Evolutionary conservation across 2,113 vertebrate species (phyloP), one percentile per base, ranked within the genome.

Genomic region (Urocitellus parryii): DNA sequence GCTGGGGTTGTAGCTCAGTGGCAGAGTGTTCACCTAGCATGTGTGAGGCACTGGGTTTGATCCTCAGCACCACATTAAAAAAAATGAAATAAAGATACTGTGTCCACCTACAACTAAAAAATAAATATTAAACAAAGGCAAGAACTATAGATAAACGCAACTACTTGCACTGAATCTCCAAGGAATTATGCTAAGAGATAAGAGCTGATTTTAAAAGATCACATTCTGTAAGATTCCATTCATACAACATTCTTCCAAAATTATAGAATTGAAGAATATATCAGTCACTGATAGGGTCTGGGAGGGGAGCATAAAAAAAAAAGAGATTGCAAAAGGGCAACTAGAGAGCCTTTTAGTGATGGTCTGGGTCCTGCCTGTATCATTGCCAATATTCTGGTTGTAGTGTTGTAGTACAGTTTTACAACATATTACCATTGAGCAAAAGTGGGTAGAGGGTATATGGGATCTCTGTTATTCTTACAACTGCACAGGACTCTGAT

Each of bases 331-430:
- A 8, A 25, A 34, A 78, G 37, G 48, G 48, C 27, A 4, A 2
- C 13, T 0, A 0, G 17, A 65, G 10, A 17, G 10, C 6, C 34
- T 16, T 10, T 0, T 0, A 42, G 65, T 5, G 74, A 90, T 0
- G 56, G 24, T 17, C 39, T 17, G 18, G 18, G 4, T 42, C 17
- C 13, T 34, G n/a, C 45, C 25, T 34, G 34, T 32, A 32, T 25
- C 10, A 2, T 3, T 9, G 3, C 7, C 37, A 32, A 0, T 0
- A 74, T 16, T 58, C 20, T 20, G 51, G 42, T n/a, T 65, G 32
- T 42, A 58, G 12, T 9, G 14, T 0, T 2, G 9, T 25, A 0
- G 27, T 20, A 11, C 4, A 4, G 80, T 65, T 42, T 68, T 42
- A 20, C 39, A 78, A 56, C 76, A 34, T 4, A 32, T 48, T 42